Evolutionary conservation across 2,888 invertebrate genomes (phyloP).

Genomic region (Parasteatoda lunata): DNA sequence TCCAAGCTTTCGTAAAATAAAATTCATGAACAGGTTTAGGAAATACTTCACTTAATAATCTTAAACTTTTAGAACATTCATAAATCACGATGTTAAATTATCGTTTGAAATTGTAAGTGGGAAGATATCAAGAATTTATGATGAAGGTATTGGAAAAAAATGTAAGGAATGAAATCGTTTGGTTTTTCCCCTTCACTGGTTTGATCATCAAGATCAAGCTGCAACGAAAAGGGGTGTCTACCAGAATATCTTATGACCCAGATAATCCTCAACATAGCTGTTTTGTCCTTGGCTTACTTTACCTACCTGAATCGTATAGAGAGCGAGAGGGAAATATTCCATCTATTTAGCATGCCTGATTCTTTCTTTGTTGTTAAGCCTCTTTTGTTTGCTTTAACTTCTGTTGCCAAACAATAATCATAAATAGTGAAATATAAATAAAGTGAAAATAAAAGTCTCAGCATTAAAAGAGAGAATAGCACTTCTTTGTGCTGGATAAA

Average conservation of each 20-base stretch:
- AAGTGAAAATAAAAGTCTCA: neutral
- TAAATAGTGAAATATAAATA: constrained; percentile 43
- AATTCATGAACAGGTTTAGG: no score
- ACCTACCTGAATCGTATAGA: constrained; percentile 15
- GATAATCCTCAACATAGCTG: constrained; percentile 13
- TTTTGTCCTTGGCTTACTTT: constrained; percentile 53
- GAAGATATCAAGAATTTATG: no score
- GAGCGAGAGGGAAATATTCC: constrained; percentile 9
- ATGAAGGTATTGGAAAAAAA: constrained; percentile 4
- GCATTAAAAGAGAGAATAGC: no score
- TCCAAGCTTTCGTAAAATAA: no score
- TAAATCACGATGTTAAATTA: no score
- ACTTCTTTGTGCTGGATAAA: no score
- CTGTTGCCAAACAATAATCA: constrained; percentile 17
- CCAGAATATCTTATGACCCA: constrained; percentile 48
- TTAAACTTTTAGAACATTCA: no score
- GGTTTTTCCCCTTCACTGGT: constrained; percentile 29
- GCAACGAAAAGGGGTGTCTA: constrained; percentile 26
- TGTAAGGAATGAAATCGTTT: constrained; percentile 38
- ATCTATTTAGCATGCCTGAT: neutral
- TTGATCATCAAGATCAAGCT: constrained; percentile 7
- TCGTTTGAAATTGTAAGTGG: no score
- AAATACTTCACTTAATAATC: no score
- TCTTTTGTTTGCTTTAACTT: constrained; percentile 26
- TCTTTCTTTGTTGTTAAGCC: constrained; percentile 30